Conservation (phyloP, 2,113 vertebrate species). For the Ancistrus triradiatus region DNA sequence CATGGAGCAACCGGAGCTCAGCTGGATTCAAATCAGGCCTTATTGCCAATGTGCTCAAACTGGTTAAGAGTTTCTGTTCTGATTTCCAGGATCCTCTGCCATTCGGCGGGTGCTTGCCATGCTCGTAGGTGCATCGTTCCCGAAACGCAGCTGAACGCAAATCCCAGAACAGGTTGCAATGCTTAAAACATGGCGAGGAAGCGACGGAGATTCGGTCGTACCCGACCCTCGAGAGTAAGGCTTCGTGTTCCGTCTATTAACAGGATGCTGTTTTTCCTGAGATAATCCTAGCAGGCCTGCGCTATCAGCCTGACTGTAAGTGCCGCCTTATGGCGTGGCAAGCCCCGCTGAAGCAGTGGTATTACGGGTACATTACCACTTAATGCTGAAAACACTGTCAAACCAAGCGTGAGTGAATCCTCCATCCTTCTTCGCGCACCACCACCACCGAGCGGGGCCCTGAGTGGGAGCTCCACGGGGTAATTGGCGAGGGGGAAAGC, state of each 20-base stretch:
- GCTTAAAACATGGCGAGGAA: constrained; percentile 39
- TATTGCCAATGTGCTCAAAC: constrained; percentile 16
- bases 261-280: constrained; percentile 68
- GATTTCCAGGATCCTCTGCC: constrained; percentile 19
- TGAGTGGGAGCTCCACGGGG: constrained; percentile 50
- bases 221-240: constrained; percentile 58
- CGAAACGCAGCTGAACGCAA: constrained; percentile 30
- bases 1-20: constrained; percentile 18
- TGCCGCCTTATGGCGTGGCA: constrained; percentile 63
- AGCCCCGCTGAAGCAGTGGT: constrained; percentile 60
- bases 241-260: constrained; percentile 65
- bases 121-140: constrained; percentile 25
- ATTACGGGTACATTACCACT: constrained; percentile 66
- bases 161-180: constrained; percentile 46
- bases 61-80: constrained; percentile 13
- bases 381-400: constrained; percentile 63
- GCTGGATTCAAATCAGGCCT: constrained; percentile 5
- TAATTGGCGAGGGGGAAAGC: constrained; percentile 53
- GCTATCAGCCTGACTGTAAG: constrained; percentile 60
- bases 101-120: constrained; percentile 35
- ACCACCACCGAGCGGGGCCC: constrained; percentile 49
- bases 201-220: constrained; percentile 39
- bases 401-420: constrained; percentile 48
- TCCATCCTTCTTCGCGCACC: constrained; percentile 48
- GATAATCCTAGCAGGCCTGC: constrained; percentile 69